Percentiles rank a stretch among this genome's conserved stretches.
Evolutionary conservation across 92 coral and sea anemone genomes (phyloP).

Genomic region (Palythoa heliodiscus): DNA sequence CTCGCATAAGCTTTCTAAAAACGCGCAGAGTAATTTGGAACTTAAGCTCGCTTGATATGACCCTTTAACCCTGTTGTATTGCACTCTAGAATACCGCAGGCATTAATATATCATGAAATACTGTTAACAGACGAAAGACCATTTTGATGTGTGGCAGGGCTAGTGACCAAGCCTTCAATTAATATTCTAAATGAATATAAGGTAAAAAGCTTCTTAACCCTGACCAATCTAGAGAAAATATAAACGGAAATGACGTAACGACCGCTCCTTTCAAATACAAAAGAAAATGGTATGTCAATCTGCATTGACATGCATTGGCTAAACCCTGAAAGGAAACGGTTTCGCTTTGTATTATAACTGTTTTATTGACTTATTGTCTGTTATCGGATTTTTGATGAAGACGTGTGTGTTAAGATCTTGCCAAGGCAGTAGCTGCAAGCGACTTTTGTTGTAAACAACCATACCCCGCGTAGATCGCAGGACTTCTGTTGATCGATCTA

Average conservation of each 20-base stretch:
- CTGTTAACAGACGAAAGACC: background rate
- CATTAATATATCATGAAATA: background rate
- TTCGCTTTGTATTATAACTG: background rate
- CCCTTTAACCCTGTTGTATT: slow-evolving; percentile 35
- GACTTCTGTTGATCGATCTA: background rate
- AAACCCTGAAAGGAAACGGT: slow-evolving; percentile 1
- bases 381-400: background rate
- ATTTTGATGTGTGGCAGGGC: slow-evolving; percentile 12
- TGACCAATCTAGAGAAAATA: background rate
- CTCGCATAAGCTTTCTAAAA: background rate
- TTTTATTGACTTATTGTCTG: slow-evolving; percentile 4
- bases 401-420: background rate
- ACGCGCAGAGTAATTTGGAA: background rate
- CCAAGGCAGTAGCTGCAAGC: background rate
- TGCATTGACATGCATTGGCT: background rate
- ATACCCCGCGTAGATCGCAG: background rate
- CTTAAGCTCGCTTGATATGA: slow-evolving; percentile 14
- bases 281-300: slow-evolving; percentile 2
- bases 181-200: slow-evolving; percentile 1
- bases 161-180: slow-evolving; percentile 26
- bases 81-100: slow-evolving; percentile 10
- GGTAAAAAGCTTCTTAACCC: background rate
- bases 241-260: slow-evolving; percentile 38
- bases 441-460: background rate
- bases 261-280: slow-evolving; percentile 31